Evolutionary conservation across 2,113 vertebrate genomes (phyloP).

Genomic region (Siniperca knerii): DNA sequence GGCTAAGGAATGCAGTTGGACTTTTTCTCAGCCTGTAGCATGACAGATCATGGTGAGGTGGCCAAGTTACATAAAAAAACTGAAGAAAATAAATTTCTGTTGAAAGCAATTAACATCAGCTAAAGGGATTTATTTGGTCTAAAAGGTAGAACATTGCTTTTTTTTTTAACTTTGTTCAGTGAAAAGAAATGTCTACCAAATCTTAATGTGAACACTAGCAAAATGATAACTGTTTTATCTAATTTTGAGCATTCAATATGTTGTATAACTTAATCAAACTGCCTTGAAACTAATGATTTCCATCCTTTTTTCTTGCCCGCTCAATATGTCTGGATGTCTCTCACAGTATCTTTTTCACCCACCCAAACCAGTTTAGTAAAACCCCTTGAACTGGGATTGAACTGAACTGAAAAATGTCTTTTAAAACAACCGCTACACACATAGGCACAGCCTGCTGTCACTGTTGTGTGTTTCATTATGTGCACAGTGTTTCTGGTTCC

Average conservation of each 20-base stretch:
- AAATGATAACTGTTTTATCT: not conserved
- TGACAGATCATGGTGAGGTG: not conserved
- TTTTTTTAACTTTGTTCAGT: not conserved
- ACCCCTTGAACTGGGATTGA: slow-evolving; percentile 31
- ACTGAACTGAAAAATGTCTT: slow-evolving; percentile 27
- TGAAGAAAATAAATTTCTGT: not conserved
- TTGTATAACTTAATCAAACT: not conserved
- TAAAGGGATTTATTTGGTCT: not conserved
- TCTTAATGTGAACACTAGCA: not conserved
- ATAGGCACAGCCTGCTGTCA: slow-evolving; percentile 20
- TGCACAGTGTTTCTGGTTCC: slow-evolving; percentile 51
- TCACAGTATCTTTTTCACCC: slow-evolving; percentile 6
- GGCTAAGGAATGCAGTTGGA: not conserved
- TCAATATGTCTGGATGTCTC: not conserved
- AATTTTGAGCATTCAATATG: not conserved
- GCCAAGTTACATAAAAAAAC: not conserved
- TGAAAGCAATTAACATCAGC: not conserved
- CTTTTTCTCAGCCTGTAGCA: not conserved
- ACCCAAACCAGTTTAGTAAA: slow-evolving; percentile 6
- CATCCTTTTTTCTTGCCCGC: not conserved
- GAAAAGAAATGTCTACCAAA: not conserved
- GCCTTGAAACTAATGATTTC: not conserved
- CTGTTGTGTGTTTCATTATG: slow-evolving; percentile 50
- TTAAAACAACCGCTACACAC: slow-evolving; percentile 18
- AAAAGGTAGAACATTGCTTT: not conserved